Evolutionary conservation across 1,140 invertebrate species (phyloP), one percentile per base, ranked within the genome.

Genomic region (Hirudo medicinalis): DNA sequence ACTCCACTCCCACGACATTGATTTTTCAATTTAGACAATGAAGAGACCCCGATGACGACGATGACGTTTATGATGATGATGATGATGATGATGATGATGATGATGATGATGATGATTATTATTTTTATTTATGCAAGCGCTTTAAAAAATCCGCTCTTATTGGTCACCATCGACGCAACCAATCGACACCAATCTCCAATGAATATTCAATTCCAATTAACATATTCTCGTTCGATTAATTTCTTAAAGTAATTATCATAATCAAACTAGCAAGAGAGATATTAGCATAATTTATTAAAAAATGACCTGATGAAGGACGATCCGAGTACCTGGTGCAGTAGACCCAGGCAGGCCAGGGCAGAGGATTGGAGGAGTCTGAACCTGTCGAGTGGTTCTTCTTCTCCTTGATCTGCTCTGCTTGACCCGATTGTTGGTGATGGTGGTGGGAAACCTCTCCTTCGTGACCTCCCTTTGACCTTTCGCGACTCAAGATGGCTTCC

Each of bases 321-420:
- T 96, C 92, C 70, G 91, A 94, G 81, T 96, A 96, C 78, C 94
- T 84, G 4, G 94, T 96, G 84, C 92, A 96, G 81, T 94, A 97
- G 29, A 97, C 91, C 94, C 94, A 97, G 0, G 94, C 93, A 0
- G 94, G 94, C 89, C 91, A 89, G 0, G 67, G 67, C 3, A 68
- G 36, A 13, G 67, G 43, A 13, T 43, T 43, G 4, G 27, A 2
- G 55, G 20, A 57, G 5, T 27, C n/a, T 68, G 27, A 22, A 68
- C 27, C 22, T 27, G 27, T 43, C n/a, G 13, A 15, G 67, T 40
- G n/a, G 67, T 9, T 43, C 8, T 40, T 43, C n/a, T 68, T 22
- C 8, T 68, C 67, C 29, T 36, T 27, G 5, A 13, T 15, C 57
- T 63, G 57, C 13, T 63, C 29, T 15, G 9, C 22, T 25, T 63